Evolutionary conservation across 2,113 vertebrate species (phyloP).

Genomic region (Anas platyrhynchos): DNA sequence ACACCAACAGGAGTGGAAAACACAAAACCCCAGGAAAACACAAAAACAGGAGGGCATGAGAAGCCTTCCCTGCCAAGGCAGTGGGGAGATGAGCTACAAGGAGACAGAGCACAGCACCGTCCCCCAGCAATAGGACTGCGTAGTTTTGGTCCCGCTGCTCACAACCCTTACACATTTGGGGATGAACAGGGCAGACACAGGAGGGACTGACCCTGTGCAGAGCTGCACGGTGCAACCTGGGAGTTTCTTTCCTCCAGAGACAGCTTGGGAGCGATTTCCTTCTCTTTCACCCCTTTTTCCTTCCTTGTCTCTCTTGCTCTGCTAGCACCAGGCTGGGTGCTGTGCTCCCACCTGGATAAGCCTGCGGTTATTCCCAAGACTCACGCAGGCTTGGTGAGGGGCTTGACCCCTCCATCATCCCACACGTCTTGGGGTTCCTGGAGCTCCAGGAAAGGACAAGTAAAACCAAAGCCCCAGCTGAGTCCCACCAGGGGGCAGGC

Average conservation of each 20-base stretch:
- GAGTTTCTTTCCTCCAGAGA: fast-evolving
- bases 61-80: background rate
- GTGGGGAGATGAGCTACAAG: too few relatives aligned
- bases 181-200: background rate
- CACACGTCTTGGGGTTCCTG: background rate
- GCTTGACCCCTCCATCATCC: too few relatives aligned
- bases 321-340: background rate
- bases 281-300: background rate
- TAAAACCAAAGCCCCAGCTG: background rate
- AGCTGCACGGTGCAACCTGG: fast-evolving
- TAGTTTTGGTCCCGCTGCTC: background rate
- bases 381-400: fast-evolving
- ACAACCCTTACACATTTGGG: fast-evolving
- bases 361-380: background rate
- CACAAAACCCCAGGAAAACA: too few relatives aligned
- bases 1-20: too few relatives aligned
- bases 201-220: fast-evolving
- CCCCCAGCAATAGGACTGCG: background rate
- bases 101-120: background rate
- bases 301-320: fast-evolving
- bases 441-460: background rate
- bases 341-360: background rate
- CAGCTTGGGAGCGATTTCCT: background rate
- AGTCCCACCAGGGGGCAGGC: fast-evolving
- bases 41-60: background rate